A percentile compares a stretch with the other conserved stretches of the same genome.
Conservation (phyloP, 2,113 vertebrate genomes). For the Odobenus rosmarus region DNA sequence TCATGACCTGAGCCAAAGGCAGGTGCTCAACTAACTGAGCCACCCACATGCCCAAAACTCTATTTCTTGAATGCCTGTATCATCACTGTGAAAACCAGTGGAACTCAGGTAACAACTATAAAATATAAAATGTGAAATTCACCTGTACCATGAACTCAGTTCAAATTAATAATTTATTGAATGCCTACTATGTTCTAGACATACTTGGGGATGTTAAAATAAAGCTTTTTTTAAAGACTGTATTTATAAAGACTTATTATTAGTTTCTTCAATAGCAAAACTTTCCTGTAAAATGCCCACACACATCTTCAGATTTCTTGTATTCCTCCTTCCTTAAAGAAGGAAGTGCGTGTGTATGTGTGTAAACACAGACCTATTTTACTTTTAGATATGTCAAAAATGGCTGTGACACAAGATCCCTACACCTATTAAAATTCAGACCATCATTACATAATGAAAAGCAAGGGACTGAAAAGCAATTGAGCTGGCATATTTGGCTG, state of each 20-base stretch:
- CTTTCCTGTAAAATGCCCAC: background rate
- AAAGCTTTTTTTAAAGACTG: background rate
- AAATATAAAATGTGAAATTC: background rate
- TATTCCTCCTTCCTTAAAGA: background rate
- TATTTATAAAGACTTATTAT: constrained; percentile 25
- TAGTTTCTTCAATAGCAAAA: background rate
- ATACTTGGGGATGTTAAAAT: constrained; percentile 14
- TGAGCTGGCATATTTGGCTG: background rate
- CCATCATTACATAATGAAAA: background rate
- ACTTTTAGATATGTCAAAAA: constrained; percentile 38
- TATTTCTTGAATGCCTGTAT: background rate
- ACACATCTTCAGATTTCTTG: background rate
- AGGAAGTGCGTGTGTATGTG: background rate
- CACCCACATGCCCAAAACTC: background rate
- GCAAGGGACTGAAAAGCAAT: background rate
- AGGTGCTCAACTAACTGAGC: background rate
- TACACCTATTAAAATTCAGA: background rate
- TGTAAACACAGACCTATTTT: background rate
- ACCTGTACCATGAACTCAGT: background rate
- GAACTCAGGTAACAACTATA: background rate
- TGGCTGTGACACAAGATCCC: background rate
- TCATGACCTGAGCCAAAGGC: background rate
- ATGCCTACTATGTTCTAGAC: background rate
- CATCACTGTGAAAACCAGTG: background rate
- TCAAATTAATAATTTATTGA: background rate